A percentile compares a stretch with the other conserved stretches of the same genome.
Conservation (phyloP, 2,113 vertebrate genomes). For the Sardina pilchardus region DNA sequence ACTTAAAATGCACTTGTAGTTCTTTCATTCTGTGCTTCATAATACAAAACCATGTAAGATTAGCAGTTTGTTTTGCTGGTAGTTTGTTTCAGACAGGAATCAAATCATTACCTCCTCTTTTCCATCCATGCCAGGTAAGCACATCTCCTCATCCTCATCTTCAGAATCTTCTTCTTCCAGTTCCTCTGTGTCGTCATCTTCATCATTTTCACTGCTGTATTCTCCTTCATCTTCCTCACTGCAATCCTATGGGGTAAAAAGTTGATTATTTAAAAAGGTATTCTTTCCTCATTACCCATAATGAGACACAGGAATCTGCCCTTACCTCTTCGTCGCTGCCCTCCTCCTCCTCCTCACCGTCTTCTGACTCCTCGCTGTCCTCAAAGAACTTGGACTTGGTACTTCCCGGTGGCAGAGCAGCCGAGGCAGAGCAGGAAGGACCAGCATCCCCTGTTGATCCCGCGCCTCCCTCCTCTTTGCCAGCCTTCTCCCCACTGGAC, state of each 20-base stretch:
- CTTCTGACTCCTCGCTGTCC: conserved; percentile 96
- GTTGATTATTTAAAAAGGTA: background rate
- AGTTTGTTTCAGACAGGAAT: background rate
- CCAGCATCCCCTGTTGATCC: conserved; percentile 84
- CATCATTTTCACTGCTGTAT: conserved; percentile 82
- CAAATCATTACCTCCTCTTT: conserved; percentile 87
- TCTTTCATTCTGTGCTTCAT: background rate
- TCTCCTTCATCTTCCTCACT: conserved; percentile 89
- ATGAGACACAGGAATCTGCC: background rate
- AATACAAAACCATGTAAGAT: background rate
- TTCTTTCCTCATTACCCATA: background rate
- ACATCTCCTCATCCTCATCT: conserved; percentile 85
- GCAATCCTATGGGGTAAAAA: conserved; percentile 75
- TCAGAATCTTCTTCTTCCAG: conserved; percentile 73
- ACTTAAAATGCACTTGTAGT: background rate
- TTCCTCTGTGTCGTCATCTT: conserved; percentile 82
- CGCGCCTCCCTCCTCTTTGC: conserved; percentile 74
- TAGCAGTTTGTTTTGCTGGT: too few species aligned
- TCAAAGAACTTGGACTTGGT: conserved; percentile 97
- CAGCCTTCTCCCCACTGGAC: conserved; percentile 63
- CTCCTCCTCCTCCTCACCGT: conserved; percentile 78
- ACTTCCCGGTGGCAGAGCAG: conserved; percentile 78
- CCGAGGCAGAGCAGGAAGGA: conserved; percentile 91
- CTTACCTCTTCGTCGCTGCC: conserved; percentile 76
- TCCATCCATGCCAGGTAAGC: conserved; percentile 96